These are phyloP conservation scores for Corapipo altera DNA, from an alignment of 2,113 vertebrate species.

Conservation along the genomic window DNA sequence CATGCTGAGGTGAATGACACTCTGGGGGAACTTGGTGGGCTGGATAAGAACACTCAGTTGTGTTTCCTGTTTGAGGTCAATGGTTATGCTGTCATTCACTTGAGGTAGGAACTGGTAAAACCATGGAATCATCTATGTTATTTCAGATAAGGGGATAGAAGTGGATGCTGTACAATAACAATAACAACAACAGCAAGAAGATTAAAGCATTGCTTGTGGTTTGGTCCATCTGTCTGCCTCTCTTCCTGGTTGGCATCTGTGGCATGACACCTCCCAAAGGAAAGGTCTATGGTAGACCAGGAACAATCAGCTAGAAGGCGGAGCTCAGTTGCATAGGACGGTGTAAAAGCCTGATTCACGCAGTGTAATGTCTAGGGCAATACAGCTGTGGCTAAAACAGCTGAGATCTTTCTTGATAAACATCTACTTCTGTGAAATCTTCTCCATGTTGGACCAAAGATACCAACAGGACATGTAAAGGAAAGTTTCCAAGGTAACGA, in stretches of 20 bases:
- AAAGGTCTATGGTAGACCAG: neutral
- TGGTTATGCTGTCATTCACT: neutral
- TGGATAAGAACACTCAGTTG: neutral
- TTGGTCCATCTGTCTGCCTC: neutral
- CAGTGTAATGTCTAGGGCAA: neutral
- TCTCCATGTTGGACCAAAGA: neutral
- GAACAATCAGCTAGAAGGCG: neutral
- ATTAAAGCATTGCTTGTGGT: neutral
- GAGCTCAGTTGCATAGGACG: neutral
- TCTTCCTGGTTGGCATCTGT: neutral
- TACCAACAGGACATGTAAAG: neutral
- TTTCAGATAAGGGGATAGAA: neutral
- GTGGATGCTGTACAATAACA: neutral
- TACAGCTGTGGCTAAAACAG: neutral
- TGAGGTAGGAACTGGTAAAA: neutral
- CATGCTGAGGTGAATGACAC: neutral
- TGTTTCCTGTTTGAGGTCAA: neutral
- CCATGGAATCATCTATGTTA: neutral
- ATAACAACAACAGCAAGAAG: neutral
- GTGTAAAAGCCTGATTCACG: neutral
- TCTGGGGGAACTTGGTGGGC: no score
- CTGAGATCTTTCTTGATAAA: neutral
- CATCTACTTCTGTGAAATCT: neutral
- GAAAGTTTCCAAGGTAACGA: neutral
- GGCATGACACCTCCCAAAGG: neutral